phyloP scores from a whole-genome alignment of 2,113 vertebrate species.

The Bostrychus sinensis region DNA sequence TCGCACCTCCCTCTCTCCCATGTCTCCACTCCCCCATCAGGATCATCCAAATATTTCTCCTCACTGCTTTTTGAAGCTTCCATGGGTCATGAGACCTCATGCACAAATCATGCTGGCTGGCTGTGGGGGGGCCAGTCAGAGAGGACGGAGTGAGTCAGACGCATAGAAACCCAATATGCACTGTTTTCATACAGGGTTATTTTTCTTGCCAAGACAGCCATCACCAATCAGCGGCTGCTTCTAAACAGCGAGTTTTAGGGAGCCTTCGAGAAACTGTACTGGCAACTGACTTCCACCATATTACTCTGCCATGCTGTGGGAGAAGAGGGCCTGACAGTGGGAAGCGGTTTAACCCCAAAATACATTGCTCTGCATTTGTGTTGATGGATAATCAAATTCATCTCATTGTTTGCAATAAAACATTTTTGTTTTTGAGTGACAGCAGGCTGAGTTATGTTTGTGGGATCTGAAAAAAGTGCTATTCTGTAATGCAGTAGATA shows the following conservation, averaged over 20 bases:
- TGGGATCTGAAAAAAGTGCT: conserved; percentile 8
- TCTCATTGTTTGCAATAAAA: conserved; percentile 72
- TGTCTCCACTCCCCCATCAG: conserved; percentile 76
- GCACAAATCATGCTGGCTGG: conserved; percentile 94
- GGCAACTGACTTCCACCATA: conserved; percentile 64
- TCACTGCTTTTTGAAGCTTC: conserved; percentile 88
- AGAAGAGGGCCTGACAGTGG: conserved; percentile 66
- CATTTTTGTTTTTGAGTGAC: conserved; percentile 64
- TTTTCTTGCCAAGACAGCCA: conserved; percentile 84
- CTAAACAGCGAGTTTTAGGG: conserved; percentile 64
- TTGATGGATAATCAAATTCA: conserved; percentile 75
- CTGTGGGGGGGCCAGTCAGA: conserved; percentile 78
- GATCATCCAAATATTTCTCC: conserved; percentile 90
- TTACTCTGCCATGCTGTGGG: conserved; percentile 57
- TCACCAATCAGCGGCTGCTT: conserved; percentile 78
- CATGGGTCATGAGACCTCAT: conserved; percentile 89
- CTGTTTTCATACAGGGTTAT: conserved; percentile 83
- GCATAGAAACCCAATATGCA: conserved; percentile 90
- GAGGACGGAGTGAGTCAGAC: conserved; percentile 72
- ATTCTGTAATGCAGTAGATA: conserved; percentile 14
- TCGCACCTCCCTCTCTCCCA: conserved; percentile 71
- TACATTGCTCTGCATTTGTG: conserved; percentile 52
- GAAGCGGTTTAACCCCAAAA: conserved; percentile 64
- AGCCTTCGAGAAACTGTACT: conserved; percentile 58
- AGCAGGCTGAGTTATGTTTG: conserved; percentile 53